Percentiles rank a stretch among this genome's conserved stretches.
phyloP scores from a whole-genome alignment of 1,140 invertebrate species.

The Drosophila tropicalis region DNA sequence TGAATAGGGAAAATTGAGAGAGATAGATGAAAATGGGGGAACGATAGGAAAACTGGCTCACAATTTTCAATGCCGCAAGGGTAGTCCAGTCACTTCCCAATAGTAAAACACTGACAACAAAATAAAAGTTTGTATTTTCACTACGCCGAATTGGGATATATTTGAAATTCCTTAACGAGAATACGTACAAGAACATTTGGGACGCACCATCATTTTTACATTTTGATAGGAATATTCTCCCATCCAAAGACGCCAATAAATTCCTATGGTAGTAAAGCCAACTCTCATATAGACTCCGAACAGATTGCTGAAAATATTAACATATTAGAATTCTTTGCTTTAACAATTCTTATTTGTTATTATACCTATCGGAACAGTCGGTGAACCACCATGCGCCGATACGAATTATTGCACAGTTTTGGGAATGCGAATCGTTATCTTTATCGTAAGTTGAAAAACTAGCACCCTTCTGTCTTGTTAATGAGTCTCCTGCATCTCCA shows the following conservation, averaged over 20 bases:
- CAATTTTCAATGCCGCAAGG: slow-evolving; percentile 37
- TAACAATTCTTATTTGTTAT: no score
- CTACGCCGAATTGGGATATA: no score
- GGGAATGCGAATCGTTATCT: background rate
- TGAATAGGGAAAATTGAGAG: slow-evolving; percentile 6
- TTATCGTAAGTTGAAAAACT: slow-evolving; percentile 8
- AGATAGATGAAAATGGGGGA: background rate
- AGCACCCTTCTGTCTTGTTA: background rate
- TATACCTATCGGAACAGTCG: background rate
- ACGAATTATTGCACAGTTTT: background rate
- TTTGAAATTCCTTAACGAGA: no score
- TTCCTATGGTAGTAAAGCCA: background rate
- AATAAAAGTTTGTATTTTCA: no score
- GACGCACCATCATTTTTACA: slow-evolving; percentile 10
- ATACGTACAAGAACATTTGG: no score
- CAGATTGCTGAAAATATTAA: slow-evolving; percentile 8
- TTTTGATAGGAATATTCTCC: background rate
- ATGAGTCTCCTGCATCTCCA: slow-evolving; percentile 15
- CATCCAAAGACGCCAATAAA: background rate
- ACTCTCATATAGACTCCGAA: background rate
- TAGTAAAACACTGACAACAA: background rate
- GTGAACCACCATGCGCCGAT: background rate
- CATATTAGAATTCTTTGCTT: background rate
- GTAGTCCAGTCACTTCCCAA: background rate
- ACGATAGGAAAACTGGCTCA: background rate